Conservation (phyloP, 2,113 vertebrate genomes). For the Zingel zingel region DNA sequence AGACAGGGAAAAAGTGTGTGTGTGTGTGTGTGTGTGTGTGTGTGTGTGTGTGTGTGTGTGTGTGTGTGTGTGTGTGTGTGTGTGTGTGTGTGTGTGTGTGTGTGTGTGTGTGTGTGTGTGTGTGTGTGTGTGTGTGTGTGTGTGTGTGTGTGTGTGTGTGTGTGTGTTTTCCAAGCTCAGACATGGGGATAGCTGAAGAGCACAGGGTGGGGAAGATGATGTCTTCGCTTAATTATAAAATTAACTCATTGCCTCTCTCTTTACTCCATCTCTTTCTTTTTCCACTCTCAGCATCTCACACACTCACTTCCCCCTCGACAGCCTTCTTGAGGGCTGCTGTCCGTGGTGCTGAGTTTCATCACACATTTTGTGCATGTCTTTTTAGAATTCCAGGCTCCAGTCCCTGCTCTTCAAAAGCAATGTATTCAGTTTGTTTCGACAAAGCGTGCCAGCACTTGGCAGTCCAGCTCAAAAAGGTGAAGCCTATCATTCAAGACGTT, state of each 20-base stretch:
- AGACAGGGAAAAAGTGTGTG: slow-evolving; percentile 47
- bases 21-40: slow-evolving; percentile 11
- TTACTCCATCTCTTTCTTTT: slow-evolving; percentile 15
- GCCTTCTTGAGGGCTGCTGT: slow-evolving; percentile 72
- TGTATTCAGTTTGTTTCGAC: slow-evolving; percentile 75
- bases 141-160: slow-evolving; percentile 15
- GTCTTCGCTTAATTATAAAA: slow-evolving; percentile 72
- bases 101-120: too few species aligned
- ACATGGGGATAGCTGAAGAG: slow-evolving; percentile 46
- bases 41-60: too few species aligned
- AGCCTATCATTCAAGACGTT: slow-evolving; percentile 71
- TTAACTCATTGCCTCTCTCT: slow-evolving; percentile 54
- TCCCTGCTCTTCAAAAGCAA: slow-evolving; percentile 71
- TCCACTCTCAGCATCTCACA: background rate
- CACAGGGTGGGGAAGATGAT: slow-evolving; percentile 39
- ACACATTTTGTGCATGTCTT: slow-evolving; percentile 61
- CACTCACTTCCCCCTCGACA: background rate
- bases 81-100: too few species aligned
- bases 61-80: too few species aligned
- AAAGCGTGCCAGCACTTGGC: slow-evolving; percentile 63
- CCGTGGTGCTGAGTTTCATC: slow-evolving; percentile 83
- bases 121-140: background rate
- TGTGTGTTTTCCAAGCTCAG: slow-evolving; percentile 37
- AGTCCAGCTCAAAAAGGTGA: slow-evolving; percentile 59
- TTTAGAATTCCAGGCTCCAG: slow-evolving; percentile 59